Base-by-base conservation (phyloP, 2,888 invertebrate species). In the Drosophila picticornis region DNA sequence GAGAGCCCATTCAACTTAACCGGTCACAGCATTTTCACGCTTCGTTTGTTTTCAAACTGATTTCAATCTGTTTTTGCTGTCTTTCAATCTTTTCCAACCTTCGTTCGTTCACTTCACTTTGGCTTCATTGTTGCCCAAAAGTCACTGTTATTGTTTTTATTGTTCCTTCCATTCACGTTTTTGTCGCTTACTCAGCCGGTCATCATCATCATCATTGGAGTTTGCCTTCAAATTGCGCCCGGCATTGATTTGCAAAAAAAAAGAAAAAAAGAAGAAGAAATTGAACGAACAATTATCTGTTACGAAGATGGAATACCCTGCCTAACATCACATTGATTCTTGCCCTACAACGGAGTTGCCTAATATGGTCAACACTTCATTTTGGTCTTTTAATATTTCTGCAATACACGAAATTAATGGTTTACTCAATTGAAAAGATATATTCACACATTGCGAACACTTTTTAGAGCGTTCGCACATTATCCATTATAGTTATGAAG, bases 1-100 rank as follows among this genome's bases (percentile, higher is more conserved):
- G 38, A n/a, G 66, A 29, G n/a, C 22, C 22, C 22, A 46, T 46
- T 69, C 55, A 55, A 69, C 27, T 67, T 70, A 55, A 57, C 57
- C 57, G 51, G 50, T 56, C 48, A n/a, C 46, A 55, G 88, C 88
- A 88, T 86, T 92, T 91, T 91, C 86, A 84, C 88, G 89, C 92
- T 89, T 91, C 86, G 90, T 81, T 82, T 86, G 85, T 74, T 88
- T 88, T 81, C 77, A 82, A 90, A 90, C 90, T 85, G 91, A 91
- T 90, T 91, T 90, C 88, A 91, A 90, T 91, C 88, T 90, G 90
- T 85, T 90, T 86, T 84, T 80, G 77, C 70, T 83, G 80, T 83
- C 71, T 86, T 86, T 79, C 80, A 80, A 79, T 75, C 79, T 72
- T 64, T 50, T 51, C 53, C 36, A 55, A 62, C 34, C 62, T 73